These are phyloP conservation scores for Phallusia fumigata DNA, from an alignment of 23 tunicate species.

Conservation along the genomic window DNA sequence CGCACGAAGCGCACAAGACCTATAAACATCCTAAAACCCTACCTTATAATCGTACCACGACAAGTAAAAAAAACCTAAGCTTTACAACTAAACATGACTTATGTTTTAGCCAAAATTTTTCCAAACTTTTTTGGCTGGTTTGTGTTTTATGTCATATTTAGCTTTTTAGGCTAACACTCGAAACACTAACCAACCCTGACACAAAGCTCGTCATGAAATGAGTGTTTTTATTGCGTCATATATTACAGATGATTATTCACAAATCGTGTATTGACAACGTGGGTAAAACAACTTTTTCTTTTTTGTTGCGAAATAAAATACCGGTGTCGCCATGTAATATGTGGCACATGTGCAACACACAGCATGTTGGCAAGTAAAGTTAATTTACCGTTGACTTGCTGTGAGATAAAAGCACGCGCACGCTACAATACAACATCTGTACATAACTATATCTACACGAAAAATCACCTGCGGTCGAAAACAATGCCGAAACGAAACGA, in stretches of 20 bases:
- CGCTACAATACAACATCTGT: slow-evolving; percentile 2
- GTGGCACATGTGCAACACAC: not conserved
- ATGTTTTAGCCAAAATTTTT: no score
- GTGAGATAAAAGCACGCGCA: slow-evolving; percentile 4
- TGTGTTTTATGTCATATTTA: no score
- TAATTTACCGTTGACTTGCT: not conserved
- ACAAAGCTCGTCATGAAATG: not conserved
- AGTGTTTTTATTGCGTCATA: slow-evolving; percentile 6
- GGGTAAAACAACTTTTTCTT: not conserved
- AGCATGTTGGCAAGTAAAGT: not conserved
- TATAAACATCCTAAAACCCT: no score
- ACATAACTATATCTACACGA: not conserved
- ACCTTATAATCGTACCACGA: no score
- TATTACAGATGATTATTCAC: slow-evolving; percentile 13
- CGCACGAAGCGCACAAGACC: no score
- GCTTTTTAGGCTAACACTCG: no score
- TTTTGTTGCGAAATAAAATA: not conserved
- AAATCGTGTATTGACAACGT: slow-evolving; percentile 1
- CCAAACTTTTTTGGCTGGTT: no score
- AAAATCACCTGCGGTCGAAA: not conserved
- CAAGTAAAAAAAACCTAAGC: no score
- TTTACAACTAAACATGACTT: no score
- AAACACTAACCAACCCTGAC: no score
- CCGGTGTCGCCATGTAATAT: not conserved
- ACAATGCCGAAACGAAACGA: no score